These are phyloP conservation scores for Eristalis pertinax DNA, from an alignment of 2,888 invertebrate genomes.

Conservation along the genomic window DNA sequence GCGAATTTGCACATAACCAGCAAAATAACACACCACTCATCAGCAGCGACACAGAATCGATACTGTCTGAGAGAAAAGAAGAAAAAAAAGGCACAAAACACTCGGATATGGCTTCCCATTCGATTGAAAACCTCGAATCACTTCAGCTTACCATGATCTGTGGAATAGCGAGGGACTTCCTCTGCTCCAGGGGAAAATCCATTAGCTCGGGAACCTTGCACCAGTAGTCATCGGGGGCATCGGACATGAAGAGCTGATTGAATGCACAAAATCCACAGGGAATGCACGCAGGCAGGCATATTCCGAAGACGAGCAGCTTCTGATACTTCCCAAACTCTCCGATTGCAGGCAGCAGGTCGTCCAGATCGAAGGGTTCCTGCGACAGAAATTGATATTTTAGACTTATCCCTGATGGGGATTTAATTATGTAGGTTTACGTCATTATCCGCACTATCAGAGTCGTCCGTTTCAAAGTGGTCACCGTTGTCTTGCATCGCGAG, in stretches of 20 bases:
- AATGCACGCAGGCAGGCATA: conserved; percentile 93
- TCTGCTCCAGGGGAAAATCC: conserved; percentile 83
- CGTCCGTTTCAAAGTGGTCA: conserved; percentile 56
- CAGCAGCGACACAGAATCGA: conserved; percentile 32
- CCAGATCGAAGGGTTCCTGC: conserved; percentile 86
- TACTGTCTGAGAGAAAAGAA: conserved; percentile 34
- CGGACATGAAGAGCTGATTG: conserved; percentile 96
- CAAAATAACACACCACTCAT: background rate
- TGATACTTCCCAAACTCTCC: conserved; percentile 96
- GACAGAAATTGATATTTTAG: background rate
- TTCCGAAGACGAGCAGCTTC: conserved; percentile 90
- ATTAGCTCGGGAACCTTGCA: conserved; percentile 88
- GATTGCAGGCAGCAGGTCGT: conserved; percentile 91
- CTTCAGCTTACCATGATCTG: conserved; percentile 80
- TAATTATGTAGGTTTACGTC: conserved; percentile 55
- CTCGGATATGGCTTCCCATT: conserved; percentile 55
- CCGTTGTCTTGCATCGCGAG: conserved; percentile 67
- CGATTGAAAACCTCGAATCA: conserved; percentile 20
- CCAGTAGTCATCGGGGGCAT: conserved; percentile 92
- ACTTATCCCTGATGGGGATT: background rate
- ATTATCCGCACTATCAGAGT: conserved; percentile 63
- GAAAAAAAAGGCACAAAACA: conserved; percentile 1
- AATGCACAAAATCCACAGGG: conserved; percentile 96
- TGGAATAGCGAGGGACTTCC: conserved; percentile 87
- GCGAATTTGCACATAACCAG: background rate